Evolutionary conservation across 92 coral and sea anemone genomes (phyloP), one percentile per base, ranked within the genome.

Genomic region (Palythoa heliodiscus): DNA sequence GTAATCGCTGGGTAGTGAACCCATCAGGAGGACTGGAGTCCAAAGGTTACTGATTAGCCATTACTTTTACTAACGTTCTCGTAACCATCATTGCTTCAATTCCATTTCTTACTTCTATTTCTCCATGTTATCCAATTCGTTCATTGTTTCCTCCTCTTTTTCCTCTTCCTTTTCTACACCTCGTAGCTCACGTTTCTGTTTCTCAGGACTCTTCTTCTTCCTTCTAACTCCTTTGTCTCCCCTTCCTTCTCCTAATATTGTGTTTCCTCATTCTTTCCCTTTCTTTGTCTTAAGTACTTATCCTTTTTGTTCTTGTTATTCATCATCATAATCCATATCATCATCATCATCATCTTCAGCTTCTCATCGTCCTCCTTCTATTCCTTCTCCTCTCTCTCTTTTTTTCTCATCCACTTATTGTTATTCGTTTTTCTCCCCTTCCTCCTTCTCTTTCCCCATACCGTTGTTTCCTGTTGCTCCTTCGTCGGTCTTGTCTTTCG

Each of bases 11-110:
- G 98, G 95, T 94, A 7, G 98, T 94, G 76, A 94, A 94, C 76
- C 95, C 98, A 7, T 94, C 98, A 39, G 98, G 98, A 71, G 98
- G 98, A 60, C 89, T 94, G 58, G 98, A 94, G 66, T 94, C 98
- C 23, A 94, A 94, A 92, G 98, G 98, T 92, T 48, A 40, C 9
- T 9, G 19, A 58, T 17, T 58, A 15, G 5, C 13, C n/a, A 17
- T 63, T 63, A 6, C 10, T 17, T 63, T 1, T 63, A 5, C 7
- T 63, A 17, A 17, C 23, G 7, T 63, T n/a, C 19, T 17, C 19
- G 12, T 10, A 3, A 55, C 15, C 61, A 13, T 55, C 19, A 8
- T 63, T 63, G 8, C 11, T n/a, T 63, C 69, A 7, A 7, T 63
- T 63, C 23, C 25, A 63, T 63, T 63, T 1, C 23, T 19, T 23